Percentiles rank a stretch among this genome's conserved stretches.
Evolutionary conservation across 2,888 invertebrate genomes (phyloP).

Genomic region (Rotaria macrura): DNA sequence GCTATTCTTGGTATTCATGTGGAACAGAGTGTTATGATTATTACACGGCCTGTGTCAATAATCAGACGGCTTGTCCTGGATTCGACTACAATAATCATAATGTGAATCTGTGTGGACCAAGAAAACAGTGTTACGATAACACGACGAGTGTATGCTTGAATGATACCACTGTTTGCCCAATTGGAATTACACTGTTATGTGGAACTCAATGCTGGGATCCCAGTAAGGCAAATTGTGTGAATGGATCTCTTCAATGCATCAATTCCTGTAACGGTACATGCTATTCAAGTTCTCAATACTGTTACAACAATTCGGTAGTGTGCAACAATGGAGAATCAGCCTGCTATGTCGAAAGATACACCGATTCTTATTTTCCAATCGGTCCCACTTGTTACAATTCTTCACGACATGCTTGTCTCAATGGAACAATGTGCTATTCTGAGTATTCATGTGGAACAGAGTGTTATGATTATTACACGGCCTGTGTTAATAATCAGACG

Average conservation of each 20-base stretch:
- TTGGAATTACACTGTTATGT: not conserved
- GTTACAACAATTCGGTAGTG: not conserved
- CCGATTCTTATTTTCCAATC: rapidly evolving
- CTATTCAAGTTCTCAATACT: not conserved
- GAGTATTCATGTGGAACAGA: not conserved
- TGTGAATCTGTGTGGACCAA: not conserved
- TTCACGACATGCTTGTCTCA: not conserved
- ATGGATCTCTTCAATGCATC: not conserved
- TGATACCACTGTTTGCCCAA: too few species aligned
- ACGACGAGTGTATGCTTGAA: too few species aligned
- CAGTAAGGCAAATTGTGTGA: not conserved
- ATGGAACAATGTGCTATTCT: not conserved
- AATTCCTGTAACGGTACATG: not conserved
- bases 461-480: not conserved
- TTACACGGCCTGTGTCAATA: too few species aligned
- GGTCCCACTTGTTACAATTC: not conserved
- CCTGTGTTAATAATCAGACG: not conserved
- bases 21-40: too few species aligned
- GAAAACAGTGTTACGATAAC: too few species aligned
- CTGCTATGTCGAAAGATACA: not conserved
- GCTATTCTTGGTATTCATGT: too few species aligned
- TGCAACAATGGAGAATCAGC: not conserved
- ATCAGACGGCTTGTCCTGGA: too few species aligned
- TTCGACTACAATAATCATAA: not conserved
- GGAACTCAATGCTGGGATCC: not conserved